phyloP scores from a whole-genome alignment of 37 sponge, comb jelly and placozoan species.

The Ianthella basta region DNA sequence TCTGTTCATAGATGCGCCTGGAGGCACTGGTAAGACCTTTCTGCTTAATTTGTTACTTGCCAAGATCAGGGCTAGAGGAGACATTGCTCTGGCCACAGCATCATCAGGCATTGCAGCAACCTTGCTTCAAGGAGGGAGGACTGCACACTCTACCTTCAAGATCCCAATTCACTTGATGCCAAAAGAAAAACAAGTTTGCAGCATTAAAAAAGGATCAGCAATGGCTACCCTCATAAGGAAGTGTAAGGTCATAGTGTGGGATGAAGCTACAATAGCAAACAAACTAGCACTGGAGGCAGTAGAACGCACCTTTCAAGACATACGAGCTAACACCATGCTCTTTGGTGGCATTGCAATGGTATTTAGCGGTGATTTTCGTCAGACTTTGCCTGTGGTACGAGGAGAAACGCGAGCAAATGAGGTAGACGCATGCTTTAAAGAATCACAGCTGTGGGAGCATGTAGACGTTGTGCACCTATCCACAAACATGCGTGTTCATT shows the following conservation, averaged over 20 bases:
- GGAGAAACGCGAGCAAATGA: slow-evolving; percentile 2
- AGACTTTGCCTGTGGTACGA: slow-evolving; percentile 37
- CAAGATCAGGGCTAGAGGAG: slow-evolving; percentile 17
- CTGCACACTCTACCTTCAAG: slow-evolving; percentile 43
- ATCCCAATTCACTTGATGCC: slow-evolving; percentile 20
- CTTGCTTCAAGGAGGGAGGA: slow-evolving; percentile 31
- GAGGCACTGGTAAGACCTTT: slow-evolving; percentile 55
- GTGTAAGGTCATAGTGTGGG: neutral
- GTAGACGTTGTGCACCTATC: slow-evolving; percentile 11
- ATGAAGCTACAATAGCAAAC: slow-evolving; percentile 29
- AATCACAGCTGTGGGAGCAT: slow-evolving; percentile 21
- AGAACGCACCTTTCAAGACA: slow-evolving; percentile 19
- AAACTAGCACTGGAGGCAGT: slow-evolving; percentile 12
- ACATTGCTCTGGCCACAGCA: slow-evolving; percentile 47
- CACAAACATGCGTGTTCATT: slow-evolving; percentile 29
- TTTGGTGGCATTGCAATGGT: slow-evolving; percentile 39
- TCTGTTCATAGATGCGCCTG: slow-evolving; percentile 35
- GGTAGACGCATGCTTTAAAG: slow-evolving; percentile 27
- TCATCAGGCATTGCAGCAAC: slow-evolving; percentile 47
- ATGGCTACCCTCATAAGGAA: neutral
- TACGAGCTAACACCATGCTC: neutral
- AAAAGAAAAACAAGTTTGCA: neutral
- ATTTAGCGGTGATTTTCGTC: slow-evolving; percentile 43
- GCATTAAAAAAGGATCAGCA: neutral
- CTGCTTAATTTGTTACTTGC: slow-evolving; percentile 40